Evolutionary conservation across 2,888 invertebrate species (phyloP).

Genomic region (Microctonus hyperodae): DNA sequence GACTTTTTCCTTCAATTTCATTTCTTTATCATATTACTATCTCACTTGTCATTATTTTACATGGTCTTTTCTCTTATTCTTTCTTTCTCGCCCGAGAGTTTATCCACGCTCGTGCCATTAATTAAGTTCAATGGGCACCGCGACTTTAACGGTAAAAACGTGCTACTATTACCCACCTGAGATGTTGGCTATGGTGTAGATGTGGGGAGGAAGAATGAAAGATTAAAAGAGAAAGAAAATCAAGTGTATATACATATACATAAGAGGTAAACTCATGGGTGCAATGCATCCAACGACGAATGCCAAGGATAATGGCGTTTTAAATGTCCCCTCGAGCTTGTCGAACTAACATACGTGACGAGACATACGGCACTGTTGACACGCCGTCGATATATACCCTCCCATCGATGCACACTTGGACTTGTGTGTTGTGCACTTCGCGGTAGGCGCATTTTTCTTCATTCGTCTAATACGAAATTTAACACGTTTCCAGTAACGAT

Average conservation of each 20-base stretch:
- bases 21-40: conserved; percentile 16
- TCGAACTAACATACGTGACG: conserved; percentile 22
- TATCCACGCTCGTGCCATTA: conserved; percentile 41
- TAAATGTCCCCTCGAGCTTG: conserved; percentile 23
- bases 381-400: conserved; percentile 3
- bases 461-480: conserved; percentile 7
- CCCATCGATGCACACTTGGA: conserved; percentile 3
- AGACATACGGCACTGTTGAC: conserved; percentile 9
- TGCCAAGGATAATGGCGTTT: conserved; percentile 26
- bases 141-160: conserved; percentile 50
- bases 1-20: conserved; percentile 31
- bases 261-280: conserved; percentile 8
- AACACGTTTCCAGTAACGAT: conserved; percentile 4
- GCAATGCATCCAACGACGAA: conserved; percentile 16
- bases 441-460: conserved; percentile 11
- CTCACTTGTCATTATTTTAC: conserved; percentile 6
- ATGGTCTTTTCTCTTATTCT: conserved; percentile 19
- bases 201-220: conserved; percentile 24
- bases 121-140: conserved; percentile 46
- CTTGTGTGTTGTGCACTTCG: not conserved
- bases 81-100: conserved; percentile 14
- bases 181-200: conserved; percentile 13
- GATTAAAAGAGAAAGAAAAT: conserved; percentile 22
- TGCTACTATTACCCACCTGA: conserved; percentile 40
- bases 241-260: not conserved